Evolutionary conservation across 2,113 vertebrate species (phyloP), one percentile per base, ranked within the genome.

Genomic region (Pygoscelis antarcticus): DNA sequence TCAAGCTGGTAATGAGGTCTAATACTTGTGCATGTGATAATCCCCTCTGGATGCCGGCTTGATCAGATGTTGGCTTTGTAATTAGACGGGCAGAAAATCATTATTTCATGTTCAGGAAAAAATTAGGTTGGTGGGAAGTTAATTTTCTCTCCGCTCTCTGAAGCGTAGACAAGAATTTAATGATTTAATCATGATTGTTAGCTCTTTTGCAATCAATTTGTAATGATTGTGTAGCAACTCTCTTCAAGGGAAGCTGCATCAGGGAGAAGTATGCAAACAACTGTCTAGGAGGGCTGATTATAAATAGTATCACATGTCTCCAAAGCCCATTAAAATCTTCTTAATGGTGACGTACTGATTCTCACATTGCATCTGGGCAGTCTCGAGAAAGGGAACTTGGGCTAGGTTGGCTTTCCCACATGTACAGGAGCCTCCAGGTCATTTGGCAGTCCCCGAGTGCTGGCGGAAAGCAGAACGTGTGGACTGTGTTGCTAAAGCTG

Each of bases 41-140:
- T 99, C 99, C 99, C 99, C 99, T 98, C 99, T 99, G 99, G 99
- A 99, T 99, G 99, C 99, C 23, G 99, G 98, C 99, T 99, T 99
- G 99, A 99, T 99, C 99, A 99, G 99, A 99, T 99, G 99, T 99
- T 99, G 98, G 99, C 99, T 99, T 99, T 99, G 99, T 99, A 99
- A 99, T 99, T 99, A 99, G 98, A 99, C 99, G 98, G 99, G 99
- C 99, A 99, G 99, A 99, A 99, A 99, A 99, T 99, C 99, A 99
- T 99, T 99, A 99, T 99, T 99, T 99, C 99, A 99, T 99, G 99
- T 99, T 99, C 99, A 99, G 98, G 98, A 99, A 99, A 99, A 99
- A 99, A 99, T 99, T 98, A 99, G 99, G 99, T 99, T 99, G 99
- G 99, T 99, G 99, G 99, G 99, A 99, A 99, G 99, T 99, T 99